Evolutionary conservation across 2,113 vertebrate genomes (phyloP).

Genomic region (Ctenomys sociabilis): DNA sequence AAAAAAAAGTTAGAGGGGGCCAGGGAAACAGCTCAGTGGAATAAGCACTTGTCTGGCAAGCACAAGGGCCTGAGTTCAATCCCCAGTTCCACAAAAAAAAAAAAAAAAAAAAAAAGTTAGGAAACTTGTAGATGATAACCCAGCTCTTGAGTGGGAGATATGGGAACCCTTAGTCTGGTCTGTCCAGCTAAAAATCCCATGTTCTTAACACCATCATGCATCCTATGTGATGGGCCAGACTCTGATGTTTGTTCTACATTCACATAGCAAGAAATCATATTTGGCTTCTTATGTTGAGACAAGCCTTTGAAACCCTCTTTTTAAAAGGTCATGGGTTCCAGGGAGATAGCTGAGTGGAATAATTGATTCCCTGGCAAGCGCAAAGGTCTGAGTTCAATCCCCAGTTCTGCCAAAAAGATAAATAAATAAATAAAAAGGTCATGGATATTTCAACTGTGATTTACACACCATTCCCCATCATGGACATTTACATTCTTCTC

Average conservation of each 20-base stretch:
- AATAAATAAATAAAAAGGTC: no score
- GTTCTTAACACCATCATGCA: not conserved
- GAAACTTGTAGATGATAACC: not conserved
- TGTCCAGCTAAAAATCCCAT: not conserved
- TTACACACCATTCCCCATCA: not conserved
- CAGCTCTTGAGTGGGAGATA: not conserved
- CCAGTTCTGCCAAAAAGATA: no score
- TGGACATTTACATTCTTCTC: not conserved
- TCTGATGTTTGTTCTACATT: not conserved
- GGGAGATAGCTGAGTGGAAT: no score
- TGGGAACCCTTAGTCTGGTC: not conserved
- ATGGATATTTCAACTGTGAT: not conserved
- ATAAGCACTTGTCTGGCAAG: no score
- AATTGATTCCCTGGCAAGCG: no score
- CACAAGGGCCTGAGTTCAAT: no score
- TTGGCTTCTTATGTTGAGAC: not conserved
- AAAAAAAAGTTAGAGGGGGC: no score
- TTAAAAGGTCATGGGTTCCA: not conserved
- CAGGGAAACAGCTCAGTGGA: no score
- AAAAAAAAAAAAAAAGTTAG: not conserved
- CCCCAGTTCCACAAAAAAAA: no score
- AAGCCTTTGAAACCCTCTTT: not conserved
- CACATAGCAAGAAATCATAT: not conserved
- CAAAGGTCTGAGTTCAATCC: no score
- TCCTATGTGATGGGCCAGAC: not conserved